A percentile compares a stretch with the other conserved stretches of the same genome.
These are phyloP conservation scores for Arizona elegans DNA, from an alignment of 2,113 vertebrate genomes.

Conservation along the genomic window DNA sequence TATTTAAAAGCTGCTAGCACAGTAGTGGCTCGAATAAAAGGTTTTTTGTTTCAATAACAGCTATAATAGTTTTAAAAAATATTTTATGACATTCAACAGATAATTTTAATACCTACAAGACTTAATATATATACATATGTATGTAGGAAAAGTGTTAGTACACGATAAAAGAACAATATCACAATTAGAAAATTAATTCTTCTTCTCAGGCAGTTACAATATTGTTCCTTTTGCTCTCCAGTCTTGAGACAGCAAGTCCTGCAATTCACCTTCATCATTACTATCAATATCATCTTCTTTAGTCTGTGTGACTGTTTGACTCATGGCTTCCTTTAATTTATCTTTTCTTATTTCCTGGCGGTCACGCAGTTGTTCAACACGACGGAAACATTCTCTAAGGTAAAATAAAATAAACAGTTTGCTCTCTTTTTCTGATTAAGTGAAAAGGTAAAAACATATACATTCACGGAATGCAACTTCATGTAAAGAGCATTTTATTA, in stretches of 20 bases:
- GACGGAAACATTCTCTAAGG: slow-evolving; percentile 82
- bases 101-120: neutral
- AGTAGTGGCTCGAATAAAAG: slow-evolving; percentile 7
- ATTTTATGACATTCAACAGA: slow-evolving; percentile 55
- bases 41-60: slow-evolving; percentile 55
- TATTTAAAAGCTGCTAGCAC: neutral
- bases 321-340: slow-evolving; percentile 64
- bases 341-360: slow-evolving; percentile 81
- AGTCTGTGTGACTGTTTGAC: slow-evolving; percentile 56
- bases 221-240: slow-evolving; percentile 95
- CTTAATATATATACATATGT: slow-evolving; percentile 52
- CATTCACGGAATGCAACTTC: neutral
- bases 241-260: slow-evolving; percentile 85
- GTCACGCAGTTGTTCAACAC: slow-evolving; percentile 86
- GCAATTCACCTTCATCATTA: slow-evolving; percentile 85
- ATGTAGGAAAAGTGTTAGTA: neutral
- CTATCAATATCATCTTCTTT: slow-evolving; percentile 70
- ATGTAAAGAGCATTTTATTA: neutral
- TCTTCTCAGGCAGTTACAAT: slow-evolving; percentile 62
- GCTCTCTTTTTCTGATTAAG: neutral
- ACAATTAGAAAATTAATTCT: neutral
- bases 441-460: neutral
- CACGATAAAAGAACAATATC: slow-evolving; percentile 25
- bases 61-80: slow-evolving; percentile 56
- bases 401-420: slow-evolving; percentile 16